Percentiles rank a stretch among this genome's conserved stretches.
These are phyloP conservation scores for Malaclemys terrapin DNA, from an alignment of 2,113 vertebrate genomes.

Conservation along the genomic window DNA sequence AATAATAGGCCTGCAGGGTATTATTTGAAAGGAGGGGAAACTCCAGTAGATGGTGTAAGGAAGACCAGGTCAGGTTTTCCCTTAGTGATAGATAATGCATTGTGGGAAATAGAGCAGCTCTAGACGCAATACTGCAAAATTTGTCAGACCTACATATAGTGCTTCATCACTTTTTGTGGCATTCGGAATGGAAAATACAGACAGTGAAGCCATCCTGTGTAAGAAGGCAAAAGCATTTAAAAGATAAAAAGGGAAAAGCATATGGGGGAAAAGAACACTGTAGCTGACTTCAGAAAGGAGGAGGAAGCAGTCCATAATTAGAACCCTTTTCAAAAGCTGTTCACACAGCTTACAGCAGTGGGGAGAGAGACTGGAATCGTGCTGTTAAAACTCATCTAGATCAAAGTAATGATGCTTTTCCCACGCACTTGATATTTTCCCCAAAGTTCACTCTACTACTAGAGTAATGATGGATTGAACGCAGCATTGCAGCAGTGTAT, in stretches of 20 bases:
- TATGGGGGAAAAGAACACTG: not conserved
- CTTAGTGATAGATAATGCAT: too few species aligned
- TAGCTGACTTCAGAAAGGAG: not conserved
- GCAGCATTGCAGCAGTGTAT: not conserved
- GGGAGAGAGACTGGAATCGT: not conserved
- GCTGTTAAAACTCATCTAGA: not conserved
- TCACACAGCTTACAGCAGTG: not conserved
- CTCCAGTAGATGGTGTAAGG: rapidly evolving
- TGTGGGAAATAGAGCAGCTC: not conserved
- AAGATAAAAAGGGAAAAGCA: not conserved
- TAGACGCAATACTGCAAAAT: not conserved
- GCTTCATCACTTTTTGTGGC: not conserved
- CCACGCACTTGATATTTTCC: not conserved
- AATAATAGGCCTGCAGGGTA: not conserved
- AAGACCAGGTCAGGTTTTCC: not conserved
- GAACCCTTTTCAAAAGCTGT: not conserved
- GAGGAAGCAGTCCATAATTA: not conserved
- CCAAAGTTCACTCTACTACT: not conserved
- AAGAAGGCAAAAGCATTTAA: not conserved
- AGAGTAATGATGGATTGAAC: not conserved
- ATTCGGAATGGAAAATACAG: not conserved
- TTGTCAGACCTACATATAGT: not conserved
- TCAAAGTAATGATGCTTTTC: not conserved
- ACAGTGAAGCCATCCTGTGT: not conserved
- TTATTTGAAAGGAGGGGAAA: not conserved